phyloP scores from a whole-genome alignment of 2,113 vertebrate species.

The Sinocyclocheilus anshuiensis region DNA sequence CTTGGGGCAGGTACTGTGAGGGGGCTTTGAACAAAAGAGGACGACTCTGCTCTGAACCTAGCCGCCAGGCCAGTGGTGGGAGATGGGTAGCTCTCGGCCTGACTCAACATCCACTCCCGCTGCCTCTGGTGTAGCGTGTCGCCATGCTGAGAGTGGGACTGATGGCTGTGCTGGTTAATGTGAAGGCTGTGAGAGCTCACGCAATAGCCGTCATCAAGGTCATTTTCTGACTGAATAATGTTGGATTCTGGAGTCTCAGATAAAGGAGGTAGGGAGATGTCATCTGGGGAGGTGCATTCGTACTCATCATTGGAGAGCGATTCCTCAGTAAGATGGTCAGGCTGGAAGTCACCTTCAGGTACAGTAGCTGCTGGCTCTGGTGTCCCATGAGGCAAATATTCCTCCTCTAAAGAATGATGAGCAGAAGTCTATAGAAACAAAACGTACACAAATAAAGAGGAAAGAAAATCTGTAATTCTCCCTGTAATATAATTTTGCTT shows the following conservation, averaged over 20 bases:
- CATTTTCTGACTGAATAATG: slow-evolving; percentile 79
- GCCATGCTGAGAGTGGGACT: slow-evolving; percentile 67
- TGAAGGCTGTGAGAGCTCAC: slow-evolving; percentile 73
- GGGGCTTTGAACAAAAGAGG: slow-evolving; percentile 70
- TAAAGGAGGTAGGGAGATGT: slow-evolving; percentile 89
- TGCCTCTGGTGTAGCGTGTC: slow-evolving; percentile 54
- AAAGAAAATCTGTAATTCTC: neutral
- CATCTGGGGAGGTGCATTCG: slow-evolving; percentile 87
- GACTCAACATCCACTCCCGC: slow-evolving; percentile 66
- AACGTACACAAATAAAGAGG: neutral
- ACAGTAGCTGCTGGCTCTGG: slow-evolving; percentile 57
- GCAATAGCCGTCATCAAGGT: slow-evolving; percentile 79
- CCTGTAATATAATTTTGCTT: neutral
- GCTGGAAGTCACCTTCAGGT: slow-evolving; percentile 66
- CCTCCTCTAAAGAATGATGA: slow-evolving; percentile 61
- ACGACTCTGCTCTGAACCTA: slow-evolving; percentile 69
- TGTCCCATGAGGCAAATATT: slow-evolving; percentile 64
- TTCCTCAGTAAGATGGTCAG: slow-evolving; percentile 76
- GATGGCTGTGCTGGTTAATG: slow-evolving; percentile 68
- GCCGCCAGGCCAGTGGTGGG: slow-evolving; percentile 62
- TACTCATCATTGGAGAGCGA: slow-evolving; percentile 83
- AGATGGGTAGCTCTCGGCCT: slow-evolving; percentile 63
- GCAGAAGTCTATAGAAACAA: slow-evolving; percentile 46
- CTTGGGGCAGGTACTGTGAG: slow-evolving; percentile 66
- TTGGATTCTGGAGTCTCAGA: slow-evolving; percentile 87